Evolutionary conservation across 2,797 vertebrate genomes (phyloP).

Genomic region (Tympanoctomys barrerae): DNA sequence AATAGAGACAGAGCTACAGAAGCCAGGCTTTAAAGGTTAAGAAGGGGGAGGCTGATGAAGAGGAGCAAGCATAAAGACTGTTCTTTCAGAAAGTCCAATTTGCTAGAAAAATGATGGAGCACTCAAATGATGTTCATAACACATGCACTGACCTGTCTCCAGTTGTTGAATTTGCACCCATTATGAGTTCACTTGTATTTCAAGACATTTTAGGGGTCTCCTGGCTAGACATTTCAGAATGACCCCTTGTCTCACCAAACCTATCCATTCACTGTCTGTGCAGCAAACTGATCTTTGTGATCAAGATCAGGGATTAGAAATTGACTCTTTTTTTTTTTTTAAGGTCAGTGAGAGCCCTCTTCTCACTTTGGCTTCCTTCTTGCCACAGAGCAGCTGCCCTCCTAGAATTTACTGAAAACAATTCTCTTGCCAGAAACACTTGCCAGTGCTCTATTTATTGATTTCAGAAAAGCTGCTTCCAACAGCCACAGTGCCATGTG

Average conservation of each 20-base stretch:
- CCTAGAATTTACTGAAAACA: conserved; percentile 90
- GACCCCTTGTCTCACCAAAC: neutral
- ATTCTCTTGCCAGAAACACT: conserved; percentile 88
- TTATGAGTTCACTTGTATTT: neutral
- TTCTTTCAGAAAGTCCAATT: conserved; percentile 17
- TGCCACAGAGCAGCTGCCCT: conserved; percentile 84
- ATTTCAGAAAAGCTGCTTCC: conserved; percentile 88
- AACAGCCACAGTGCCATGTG: conserved; percentile 84
- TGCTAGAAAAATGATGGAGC: conserved; percentile 39
- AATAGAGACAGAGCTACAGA: neutral
- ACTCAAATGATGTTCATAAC: neutral
- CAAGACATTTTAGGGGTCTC: neutral
- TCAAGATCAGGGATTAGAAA: conserved; percentile 2
- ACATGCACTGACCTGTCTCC: neutral
- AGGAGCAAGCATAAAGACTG: neutral
- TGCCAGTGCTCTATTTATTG: conserved; percentile 87
- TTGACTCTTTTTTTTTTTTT: conserved; percentile 4
- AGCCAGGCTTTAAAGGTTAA: conserved; percentile 32
- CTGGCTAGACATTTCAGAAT: conserved; percentile 18
- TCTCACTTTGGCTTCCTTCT: conserved; percentile 82
- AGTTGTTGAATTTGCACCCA: neutral
- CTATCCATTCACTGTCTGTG: neutral
- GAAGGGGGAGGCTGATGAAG: neutral
- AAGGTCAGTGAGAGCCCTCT: conserved; percentile 64
- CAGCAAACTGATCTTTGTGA: neutral